Base-by-base conservation (phyloP, 1,140 invertebrate species). In the Drosophila nigrodunni region DNA sequence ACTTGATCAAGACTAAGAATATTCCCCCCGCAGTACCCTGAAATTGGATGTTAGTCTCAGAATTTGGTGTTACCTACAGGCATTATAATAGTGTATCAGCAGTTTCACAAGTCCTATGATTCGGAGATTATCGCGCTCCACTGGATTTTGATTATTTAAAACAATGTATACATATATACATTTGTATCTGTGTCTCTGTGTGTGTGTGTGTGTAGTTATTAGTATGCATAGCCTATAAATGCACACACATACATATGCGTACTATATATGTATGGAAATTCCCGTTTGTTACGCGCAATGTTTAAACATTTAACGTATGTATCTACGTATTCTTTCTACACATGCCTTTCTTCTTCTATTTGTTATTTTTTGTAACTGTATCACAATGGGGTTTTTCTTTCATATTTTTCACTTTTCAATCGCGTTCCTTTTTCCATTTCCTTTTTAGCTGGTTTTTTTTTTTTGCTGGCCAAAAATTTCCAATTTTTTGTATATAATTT, bases 271-370 rank as follows among this genome's bases (percentile, higher is more conserved):
- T 64, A 30, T 52, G 44, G 15, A 58, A 46, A 44, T 34, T 49
- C 41, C 50, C 50, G 43, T 62, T 62, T 15, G 25, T 52, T 75
- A 64, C 68, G 67, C 58, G 60, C 73, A 75, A 72, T 72, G 39
- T 65, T 54, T 30, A 30, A 72, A 70, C 66, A 74, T 74, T 74
- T 74, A 74, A 66, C 69, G 68, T 77, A 72, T 77, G 74, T 77
- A 41, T 66, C 68, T 77, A 72, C 69, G 68, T 67, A 73, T 77
- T 30, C 25, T 5, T 73, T 77, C 68, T 66, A 76, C 61, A 66
- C 73, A 72, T 65, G 65, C 68, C 54, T 64, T 68, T 50, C 50
- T 59, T 34, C 0, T 25, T 47, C 52, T 35, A 34, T 50, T 43
- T 46, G 30, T 18, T 61, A 64, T 71, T 71, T 54, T 70, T 70